Percentiles rank a stretch among this genome's conserved stretches.
These are phyloP conservation scores for Antidorcas marsupialis DNA, from an alignment of 2,113 vertebrate species.

Conservation along the genomic window DNA sequence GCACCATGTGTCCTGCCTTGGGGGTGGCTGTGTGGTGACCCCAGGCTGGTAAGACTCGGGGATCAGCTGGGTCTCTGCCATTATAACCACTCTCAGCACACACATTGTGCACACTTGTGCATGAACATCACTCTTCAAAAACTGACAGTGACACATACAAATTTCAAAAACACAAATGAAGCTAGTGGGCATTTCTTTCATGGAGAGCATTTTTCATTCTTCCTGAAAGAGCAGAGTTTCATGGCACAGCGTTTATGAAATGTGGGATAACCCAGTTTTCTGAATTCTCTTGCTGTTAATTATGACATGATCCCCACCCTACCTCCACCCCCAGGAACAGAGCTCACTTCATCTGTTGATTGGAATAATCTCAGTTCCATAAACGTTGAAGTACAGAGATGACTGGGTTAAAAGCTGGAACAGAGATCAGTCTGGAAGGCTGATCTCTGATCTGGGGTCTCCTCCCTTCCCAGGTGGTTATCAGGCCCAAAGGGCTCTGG, in stretches of 20 bases:
- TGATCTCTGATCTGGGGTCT: too few species aligned
- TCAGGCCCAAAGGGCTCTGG: not conserved
- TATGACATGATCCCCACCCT: fast-evolving
- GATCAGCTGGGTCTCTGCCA: fast-evolving
- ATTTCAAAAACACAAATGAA: not conserved
- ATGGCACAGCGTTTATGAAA: fast-evolving
- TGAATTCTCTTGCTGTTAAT: fast-evolving
- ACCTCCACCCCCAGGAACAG: not conserved
- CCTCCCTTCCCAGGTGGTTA: fast-evolving
- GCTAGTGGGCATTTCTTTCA: not conserved
- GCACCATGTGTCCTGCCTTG: fast-evolving
- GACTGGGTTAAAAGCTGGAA: fast-evolving
- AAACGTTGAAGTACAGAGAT: too few species aligned
- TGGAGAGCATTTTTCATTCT: fast-evolving
- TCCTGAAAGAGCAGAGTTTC: fast-evolving
- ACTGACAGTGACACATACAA: fast-evolving
- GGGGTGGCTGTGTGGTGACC: fast-evolving
- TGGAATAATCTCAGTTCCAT: not conserved
- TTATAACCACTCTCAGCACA: fast-evolving
- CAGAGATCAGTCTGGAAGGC: not conserved
- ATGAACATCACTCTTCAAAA: fast-evolving
- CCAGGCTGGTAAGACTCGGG: fast-evolving
- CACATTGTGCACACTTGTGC: fast-evolving
- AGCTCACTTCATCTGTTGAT: fast-evolving
- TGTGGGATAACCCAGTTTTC: not conserved